phyloP scores from a whole-genome alignment of 2,888 invertebrate genomes.

The Poecilobothrus nobilitatus region DNA sequence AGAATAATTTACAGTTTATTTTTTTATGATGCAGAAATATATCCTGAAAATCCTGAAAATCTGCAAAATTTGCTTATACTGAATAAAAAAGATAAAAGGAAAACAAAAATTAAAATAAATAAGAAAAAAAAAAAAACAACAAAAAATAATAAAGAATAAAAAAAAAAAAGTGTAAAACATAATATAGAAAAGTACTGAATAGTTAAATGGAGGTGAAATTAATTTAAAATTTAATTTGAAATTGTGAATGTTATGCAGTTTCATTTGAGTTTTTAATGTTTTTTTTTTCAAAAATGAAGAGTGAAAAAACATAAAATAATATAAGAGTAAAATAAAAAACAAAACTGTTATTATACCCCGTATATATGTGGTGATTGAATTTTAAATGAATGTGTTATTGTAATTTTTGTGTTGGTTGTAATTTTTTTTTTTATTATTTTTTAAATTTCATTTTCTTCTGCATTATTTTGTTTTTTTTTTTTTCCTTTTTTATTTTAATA shows the following conservation, averaged over 20 bases:
- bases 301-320: no score
- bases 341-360: neutral
- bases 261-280: neutral
- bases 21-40: neutral
- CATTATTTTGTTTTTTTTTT: no score
- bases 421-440: neutral
- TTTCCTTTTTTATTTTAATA: no score
- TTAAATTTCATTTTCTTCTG: neutral
- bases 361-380: neutral
- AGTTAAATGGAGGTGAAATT: slow-evolving; percentile 6
- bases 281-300: neutral
- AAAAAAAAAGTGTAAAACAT: no score
- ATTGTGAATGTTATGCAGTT: neutral
- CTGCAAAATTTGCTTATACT: neutral
- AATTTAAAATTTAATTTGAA: neutral
- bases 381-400: neutral
- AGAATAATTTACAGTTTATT: neutral
- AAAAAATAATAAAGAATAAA: no score
- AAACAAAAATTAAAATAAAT: neutral
- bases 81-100: neutral
- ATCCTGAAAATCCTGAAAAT: slow-evolving; percentile 3
- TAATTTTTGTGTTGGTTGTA: neutral
- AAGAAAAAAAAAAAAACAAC: neutral
- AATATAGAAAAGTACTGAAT: neutral
- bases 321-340: no score